Percentiles rank a stretch among this genome's conserved stretches.
phyloP scores from a whole-genome alignment of 1,140 invertebrate species.

The Batillaria attramentaria region DNA sequence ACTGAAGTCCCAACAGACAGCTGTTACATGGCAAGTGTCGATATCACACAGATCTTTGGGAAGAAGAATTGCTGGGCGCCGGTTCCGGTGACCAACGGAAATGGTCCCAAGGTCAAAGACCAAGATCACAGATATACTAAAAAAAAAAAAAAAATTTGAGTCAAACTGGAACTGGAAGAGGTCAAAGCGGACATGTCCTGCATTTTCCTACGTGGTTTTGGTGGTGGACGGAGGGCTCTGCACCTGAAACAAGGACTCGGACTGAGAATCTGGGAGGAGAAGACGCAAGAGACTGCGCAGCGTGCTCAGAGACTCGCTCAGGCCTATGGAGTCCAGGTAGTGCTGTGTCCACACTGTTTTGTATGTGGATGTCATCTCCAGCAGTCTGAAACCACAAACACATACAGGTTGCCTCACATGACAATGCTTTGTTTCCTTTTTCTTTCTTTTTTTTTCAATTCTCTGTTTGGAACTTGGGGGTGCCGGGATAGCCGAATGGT shows the following conservation, averaged over 20 bases:
- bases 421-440: background rate
- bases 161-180: no score
- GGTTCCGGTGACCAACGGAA: no score
- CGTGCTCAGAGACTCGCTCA: conserved; percentile 48
- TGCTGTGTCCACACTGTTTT: conserved; percentile 50
- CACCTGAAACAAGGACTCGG: conserved; percentile 26
- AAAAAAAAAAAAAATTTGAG: no score
- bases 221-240: background rate
- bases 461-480: no score
- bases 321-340: conserved; percentile 47
- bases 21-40: no score
- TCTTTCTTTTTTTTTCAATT: background rate
- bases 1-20: no score
- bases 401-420: background rate
- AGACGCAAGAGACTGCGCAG: conserved; percentile 50
- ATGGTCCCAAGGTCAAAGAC: no score
- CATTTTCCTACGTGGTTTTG: no score
- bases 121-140: no score
- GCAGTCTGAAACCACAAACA: conserved; percentile 47
- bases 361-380: conserved; percentile 54
- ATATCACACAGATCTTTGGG: no score
- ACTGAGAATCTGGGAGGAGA: conserved; percentile 48
- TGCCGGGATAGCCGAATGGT: no score
- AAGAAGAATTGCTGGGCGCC: no score
- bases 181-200: background rate